These are phyloP conservation scores for Tetranychus truncatus DNA, from an alignment of 2,888 invertebrate species.

Conservation along the genomic window DNA sequence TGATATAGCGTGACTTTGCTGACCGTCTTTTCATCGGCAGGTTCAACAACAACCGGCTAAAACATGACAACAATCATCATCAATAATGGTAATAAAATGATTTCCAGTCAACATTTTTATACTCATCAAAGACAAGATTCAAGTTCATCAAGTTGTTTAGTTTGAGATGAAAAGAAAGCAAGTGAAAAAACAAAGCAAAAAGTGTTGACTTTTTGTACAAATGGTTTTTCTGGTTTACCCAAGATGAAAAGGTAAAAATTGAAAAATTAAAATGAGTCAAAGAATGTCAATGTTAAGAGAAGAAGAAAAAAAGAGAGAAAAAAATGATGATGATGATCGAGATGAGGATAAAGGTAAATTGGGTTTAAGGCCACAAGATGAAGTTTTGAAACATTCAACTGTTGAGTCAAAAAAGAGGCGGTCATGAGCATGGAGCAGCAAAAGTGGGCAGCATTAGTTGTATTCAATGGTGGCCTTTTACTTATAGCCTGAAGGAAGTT, in stretches of 20 bases:
- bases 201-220: too few species aligned
- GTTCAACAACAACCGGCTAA: too few species aligned
- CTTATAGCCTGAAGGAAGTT: background rate
- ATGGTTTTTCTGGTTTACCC: background rate
- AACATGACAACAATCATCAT: too few species aligned
- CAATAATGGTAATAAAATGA: too few species aligned
- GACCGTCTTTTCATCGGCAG: too few species aligned
- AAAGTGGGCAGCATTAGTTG: background rate
- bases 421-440: background rate
- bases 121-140: too few species aligned
- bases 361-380: background rate
- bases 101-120: too few species aligned
- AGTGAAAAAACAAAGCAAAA: too few species aligned
- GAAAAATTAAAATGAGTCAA: background rate
- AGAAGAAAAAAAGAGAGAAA: background rate
- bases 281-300: background rate
- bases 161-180: too few species aligned
- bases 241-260: background rate
- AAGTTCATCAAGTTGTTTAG: too few species aligned
- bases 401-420: background rate
- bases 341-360: background rate
- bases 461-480: conserved; percentile 1
- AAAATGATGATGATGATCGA: background rate
- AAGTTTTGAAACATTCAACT: background rate
- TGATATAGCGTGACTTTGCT: too few species aligned